Percentiles rank a stretch among this genome's conserved stretches.
Evolutionary conservation across 2,888 invertebrate genomes (phyloP).

Genomic region (Drosophila yooni): DNA sequence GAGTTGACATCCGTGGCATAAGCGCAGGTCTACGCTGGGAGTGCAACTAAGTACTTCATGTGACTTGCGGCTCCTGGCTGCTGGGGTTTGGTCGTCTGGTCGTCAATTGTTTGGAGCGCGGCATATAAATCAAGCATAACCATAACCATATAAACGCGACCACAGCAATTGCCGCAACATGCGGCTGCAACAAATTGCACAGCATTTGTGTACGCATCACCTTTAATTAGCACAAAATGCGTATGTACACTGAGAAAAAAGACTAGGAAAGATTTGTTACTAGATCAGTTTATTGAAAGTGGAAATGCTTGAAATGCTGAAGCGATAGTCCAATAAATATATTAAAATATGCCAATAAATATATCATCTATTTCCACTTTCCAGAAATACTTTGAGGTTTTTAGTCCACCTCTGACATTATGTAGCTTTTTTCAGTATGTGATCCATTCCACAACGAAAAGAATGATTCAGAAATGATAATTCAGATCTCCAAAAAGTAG

Average conservation of each 20-base stretch:
- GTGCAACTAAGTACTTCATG: slow-evolving; percentile 19
- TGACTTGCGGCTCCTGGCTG: slow-evolving; percentile 1
- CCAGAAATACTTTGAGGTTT: not conserved
- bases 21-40: slow-evolving; percentile 44
- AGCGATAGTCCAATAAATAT: not conserved
- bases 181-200: slow-evolving; percentile 78
- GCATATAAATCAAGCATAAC: slow-evolving; percentile 83
- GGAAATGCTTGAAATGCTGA: not conserved
- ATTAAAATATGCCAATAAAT: not conserved
- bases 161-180: slow-evolving; percentile 83
- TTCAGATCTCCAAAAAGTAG: not conserved
- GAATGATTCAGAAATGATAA: not conserved
- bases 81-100: slow-evolving; percentile 11
- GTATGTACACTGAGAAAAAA: not conserved
- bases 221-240: slow-evolving; percentile 61
- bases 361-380: not conserved
- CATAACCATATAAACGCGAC: slow-evolving; percentile 60
- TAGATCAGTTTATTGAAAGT: not conserved
- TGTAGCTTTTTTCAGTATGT: no score
- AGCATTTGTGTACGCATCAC: slow-evolving; percentile 32
- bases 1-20: slow-evolving; percentile 80
- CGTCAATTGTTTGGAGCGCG: slow-evolving; percentile 57
- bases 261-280: no score
- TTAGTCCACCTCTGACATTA: no score
- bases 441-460: no score